Conservation (phyloP, 2,113 vertebrate species). For the Nycticorax nycticorax region DNA sequence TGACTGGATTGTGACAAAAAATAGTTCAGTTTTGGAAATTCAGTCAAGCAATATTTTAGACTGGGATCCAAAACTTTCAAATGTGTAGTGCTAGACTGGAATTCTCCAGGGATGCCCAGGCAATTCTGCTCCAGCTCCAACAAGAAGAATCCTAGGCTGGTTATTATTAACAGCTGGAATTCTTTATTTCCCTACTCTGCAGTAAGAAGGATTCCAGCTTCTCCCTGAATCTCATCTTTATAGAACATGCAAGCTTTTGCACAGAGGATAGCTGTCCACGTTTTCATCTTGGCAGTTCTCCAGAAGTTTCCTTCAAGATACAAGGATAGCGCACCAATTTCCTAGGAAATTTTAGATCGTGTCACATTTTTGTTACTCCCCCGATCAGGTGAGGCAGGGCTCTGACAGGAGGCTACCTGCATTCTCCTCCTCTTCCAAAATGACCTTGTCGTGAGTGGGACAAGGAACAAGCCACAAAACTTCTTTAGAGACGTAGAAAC, state of each 20-base stretch:
- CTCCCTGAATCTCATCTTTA: neutral
- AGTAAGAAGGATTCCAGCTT: neutral
- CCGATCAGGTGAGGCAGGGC: neutral
- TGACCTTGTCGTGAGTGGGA: neutral
- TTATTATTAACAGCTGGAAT: slow-evolving; percentile 22
- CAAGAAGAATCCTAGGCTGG: neutral
- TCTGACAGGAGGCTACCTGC: neutral
- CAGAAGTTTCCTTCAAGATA: neutral
- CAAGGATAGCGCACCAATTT: neutral
- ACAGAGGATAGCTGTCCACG: neutral
- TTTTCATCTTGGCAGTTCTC: neutral
- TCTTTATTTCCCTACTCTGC: neutral
- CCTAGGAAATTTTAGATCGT: neutral
- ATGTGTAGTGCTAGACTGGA: neutral
- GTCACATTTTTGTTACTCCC: neutral
- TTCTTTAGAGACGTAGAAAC: neutral
- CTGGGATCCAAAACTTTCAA: neutral
- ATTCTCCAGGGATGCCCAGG: neutral
- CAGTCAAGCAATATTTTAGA: neutral
- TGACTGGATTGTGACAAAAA: neutral
- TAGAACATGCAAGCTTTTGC: neutral
- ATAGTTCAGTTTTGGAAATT: neutral
- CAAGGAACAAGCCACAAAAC: neutral
- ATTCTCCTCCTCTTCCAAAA: neutral
- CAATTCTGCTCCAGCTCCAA: neutral